Base-by-base conservation (phyloP, 2,797 vertebrate genomes). In the Streptopelia turtur region DNA sequence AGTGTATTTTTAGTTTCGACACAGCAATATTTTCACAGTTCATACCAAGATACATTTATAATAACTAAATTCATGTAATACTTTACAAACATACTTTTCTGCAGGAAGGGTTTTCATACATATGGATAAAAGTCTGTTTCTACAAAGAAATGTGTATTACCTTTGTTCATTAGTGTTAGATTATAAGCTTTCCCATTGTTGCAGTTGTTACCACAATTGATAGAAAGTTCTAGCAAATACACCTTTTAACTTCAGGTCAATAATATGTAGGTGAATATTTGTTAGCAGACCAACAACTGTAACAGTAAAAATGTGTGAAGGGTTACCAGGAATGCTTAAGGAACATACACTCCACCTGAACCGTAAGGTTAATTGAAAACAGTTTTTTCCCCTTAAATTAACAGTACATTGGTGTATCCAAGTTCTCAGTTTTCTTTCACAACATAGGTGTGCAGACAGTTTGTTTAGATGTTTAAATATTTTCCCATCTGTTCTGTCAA, bases 351-450 rank as follows among this genome's bases (percentile, higher is more conserved):
- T 77, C 76, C 80, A 97, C 97, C 97, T 97, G 96, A 97, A 96
- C 91, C 84, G 71, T 37, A 96, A 95, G 89, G 94, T 96, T 97
- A 97, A 94, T 91, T 97, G 93, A 79, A 89, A 92, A 80, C 95
- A 90, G 47, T 59, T 93, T 84, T 63, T 53, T 23, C 43, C 61
- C 81, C 83, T 93, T 95, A 94, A 96, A 94, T 96, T 97, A 96
- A 88, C 80, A 66, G 89, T 97, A 90, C 96, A 95, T 96, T 96
- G 94, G 94, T 98, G 83, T 89, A 94, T 97, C 88, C 93, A 94
- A 96, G 95, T 98, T 98, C 97, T 81, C 97, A 97, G 97, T 98
- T 98, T 98, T 97, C 97, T 97, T 97, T 98, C 97, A 97, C 97
- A 97, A 66, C 95, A 97, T 98, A 98, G 98, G 98, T 98, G 97